phyloP scores from a whole-genome alignment of 2,797 vertebrate species.

The Arrhamphus sclerolepis region DNA sequence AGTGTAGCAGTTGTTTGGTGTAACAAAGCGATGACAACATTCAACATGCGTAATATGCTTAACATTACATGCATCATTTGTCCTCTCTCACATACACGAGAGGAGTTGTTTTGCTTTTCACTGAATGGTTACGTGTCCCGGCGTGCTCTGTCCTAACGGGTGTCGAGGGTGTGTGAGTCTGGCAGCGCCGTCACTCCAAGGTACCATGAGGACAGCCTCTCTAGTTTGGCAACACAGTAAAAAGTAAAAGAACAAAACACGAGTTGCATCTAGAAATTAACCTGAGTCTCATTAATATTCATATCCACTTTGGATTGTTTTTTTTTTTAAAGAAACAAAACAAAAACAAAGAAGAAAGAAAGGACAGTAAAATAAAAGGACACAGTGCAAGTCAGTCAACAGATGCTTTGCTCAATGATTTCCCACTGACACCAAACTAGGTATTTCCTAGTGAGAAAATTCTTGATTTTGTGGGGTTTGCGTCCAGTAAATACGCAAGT shows the following conservation, averaged over 20 bases:
- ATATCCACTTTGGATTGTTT: background rate
- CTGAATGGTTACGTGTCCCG: slow-evolving; percentile 47
- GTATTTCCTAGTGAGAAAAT: background rate
- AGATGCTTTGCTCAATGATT: background rate
- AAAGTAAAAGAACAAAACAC: slow-evolving; percentile 9
- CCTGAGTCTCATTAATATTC: background rate
- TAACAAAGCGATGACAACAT: slow-evolving; percentile 17
- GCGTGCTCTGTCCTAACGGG: slow-evolving; percentile 43
- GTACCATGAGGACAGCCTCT: slow-evolving; percentile 44
- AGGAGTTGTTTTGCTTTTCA: slow-evolving; percentile 38
- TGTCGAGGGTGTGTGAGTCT: slow-evolving; percentile 37
- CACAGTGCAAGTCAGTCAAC: background rate
- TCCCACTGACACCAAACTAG: background rate
- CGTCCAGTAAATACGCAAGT: background rate
- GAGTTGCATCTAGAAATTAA: slow-evolving; percentile 38
- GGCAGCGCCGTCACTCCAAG: slow-evolving; percentile 58
- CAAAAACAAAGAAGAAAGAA: background rate
- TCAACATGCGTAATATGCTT: slow-evolving; percentile 1
- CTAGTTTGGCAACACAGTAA: slow-evolving; percentile 33
- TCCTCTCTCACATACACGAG: slow-evolving; percentile 35
- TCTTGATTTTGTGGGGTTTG: background rate
- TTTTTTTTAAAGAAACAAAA: too few species aligned
- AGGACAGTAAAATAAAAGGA: slow-evolving; percentile 1
- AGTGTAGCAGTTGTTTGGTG: background rate
- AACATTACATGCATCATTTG: slow-evolving; percentile 36